Evolutionary conservation across 2,113 vertebrate species (phyloP), one percentile per base, ranked within the genome.

Genomic region (Anarhynchus alexandrinus): DNA sequence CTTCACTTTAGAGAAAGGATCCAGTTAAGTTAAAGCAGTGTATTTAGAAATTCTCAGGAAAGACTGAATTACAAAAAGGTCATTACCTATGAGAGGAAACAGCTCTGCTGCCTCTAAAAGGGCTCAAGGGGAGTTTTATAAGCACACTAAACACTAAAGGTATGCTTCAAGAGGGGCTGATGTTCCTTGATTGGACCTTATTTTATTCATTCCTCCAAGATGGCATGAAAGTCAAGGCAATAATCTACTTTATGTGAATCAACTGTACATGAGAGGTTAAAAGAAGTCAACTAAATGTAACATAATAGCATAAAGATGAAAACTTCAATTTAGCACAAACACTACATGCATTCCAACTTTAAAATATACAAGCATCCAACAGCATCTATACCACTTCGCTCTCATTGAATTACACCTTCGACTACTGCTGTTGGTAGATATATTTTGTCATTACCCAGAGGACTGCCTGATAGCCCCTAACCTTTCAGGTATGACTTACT

Each of bases 201-300:
- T 93, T 70, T 95, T 93, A 94, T 89, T 93, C 42, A 78, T 64
- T 95, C 42, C 42, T 86, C 51, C 51, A 86, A 70, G 78, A 79
- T 57, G 38, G 45, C 76, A 72, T 32, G 57, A 83, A 94, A 94
- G 74, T 77, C 71, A 70, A 45, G 76, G 67, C 38, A 92, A 88
- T 86, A 92, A 86, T 81, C 64, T 55, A 88, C 66, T 85, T 95
- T 72, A 94, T 7, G 11, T 81, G 71, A 90, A 86, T 73, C 85
- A 95, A 43, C 51, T 80, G 67, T 52, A 83, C 55, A 64, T 54
- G 27, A 81, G 69, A 91, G 77, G 88, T 74, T 92, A 94, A 83
- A 93, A 94, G 74, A 85, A 96, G 70, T 83, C 90, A 94, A 86
- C 79, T 70, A 88, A 80, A 96, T 21, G 59, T 61, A 93, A 86